These are phyloP conservation scores for Phacellophora camtschatica DNA, from an alignment of 30 jellyfish, hydroid and myxozoan genomes.

Conservation along the genomic window DNA sequence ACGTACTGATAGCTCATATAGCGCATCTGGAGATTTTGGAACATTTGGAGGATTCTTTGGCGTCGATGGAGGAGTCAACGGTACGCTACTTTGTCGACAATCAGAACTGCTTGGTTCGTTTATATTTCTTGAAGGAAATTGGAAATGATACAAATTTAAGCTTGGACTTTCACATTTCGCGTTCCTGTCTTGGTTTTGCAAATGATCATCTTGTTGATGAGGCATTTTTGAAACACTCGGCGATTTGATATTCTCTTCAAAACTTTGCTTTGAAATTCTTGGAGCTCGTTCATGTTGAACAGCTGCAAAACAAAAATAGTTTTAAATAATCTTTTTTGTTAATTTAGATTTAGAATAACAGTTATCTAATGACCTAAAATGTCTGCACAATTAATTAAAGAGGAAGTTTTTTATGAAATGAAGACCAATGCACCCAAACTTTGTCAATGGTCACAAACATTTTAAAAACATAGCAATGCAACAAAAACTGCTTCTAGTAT, in stretches of 20 bases:
- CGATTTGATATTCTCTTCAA: slow-evolving; percentile 25
- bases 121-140: slow-evolving; percentile 42
- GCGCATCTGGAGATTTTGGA: slow-evolving; percentile 66
- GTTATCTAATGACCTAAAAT: background rate
- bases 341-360: background rate
- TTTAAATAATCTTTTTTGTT: too few relatives aligned
- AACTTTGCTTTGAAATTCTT: slow-evolving; percentile 52
- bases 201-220: background rate
- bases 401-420: too few relatives aligned
- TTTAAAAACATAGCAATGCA: too few relatives aligned
- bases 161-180: slow-evolving; percentile 37
- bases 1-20: slow-evolving; percentile 63
- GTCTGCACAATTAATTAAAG: too few relatives aligned
- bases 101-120: slow-evolving; percentile 48
- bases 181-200: background rate
- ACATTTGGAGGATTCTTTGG: slow-evolving; percentile 72
- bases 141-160: slow-evolving; percentile 50
- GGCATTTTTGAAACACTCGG: background rate
- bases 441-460: too few relatives aligned
- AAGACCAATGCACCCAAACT: too few relatives aligned
- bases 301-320: slow-evolving; percentile 64
- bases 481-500: too few relatives aligned
- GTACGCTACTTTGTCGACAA: slow-evolving; percentile 64
- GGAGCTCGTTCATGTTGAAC: slow-evolving; percentile 96
- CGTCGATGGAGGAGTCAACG: slow-evolving; percentile 64